phyloP scores from a whole-genome alignment of 1,140 invertebrate species.

The Contarinia nasturtii region DNA sequence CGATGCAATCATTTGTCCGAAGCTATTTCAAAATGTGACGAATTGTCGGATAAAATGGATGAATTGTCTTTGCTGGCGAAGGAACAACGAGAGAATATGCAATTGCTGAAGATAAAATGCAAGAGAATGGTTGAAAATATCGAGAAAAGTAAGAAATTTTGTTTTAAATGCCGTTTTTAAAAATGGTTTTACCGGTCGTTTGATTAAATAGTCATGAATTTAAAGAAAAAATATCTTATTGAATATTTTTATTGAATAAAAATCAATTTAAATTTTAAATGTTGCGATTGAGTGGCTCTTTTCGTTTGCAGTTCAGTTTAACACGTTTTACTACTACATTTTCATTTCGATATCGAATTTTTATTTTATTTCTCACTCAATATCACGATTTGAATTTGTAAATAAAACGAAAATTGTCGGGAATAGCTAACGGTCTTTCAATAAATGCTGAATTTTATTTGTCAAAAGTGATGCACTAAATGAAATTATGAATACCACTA shows the following conservation, averaged over 20 bases:
- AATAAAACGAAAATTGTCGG: not conserved
- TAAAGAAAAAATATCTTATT: too few species aligned
- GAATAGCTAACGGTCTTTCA: constrained; percentile 14
- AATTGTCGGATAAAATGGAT: constrained; percentile 20
- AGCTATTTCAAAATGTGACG: constrained; percentile 24
- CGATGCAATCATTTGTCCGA: constrained; percentile 23
- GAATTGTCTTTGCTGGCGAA: constrained; percentile 18
- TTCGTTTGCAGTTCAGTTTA: too few species aligned
- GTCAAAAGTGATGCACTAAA: constrained; percentile 46
- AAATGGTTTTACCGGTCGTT: too few species aligned
- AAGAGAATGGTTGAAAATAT: constrained; percentile 20
- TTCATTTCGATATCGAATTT: too few species aligned
- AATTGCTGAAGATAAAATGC: constrained; percentile 16
- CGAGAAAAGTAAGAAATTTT: constrained; percentile 7
- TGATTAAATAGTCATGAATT: too few species aligned
- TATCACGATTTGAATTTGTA: too few species aligned
- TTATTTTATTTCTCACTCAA: too few species aligned
- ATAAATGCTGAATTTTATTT: constrained; percentile 54
- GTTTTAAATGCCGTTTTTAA: too few species aligned
- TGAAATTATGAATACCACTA: constrained; percentile 17
- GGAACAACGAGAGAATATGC: constrained; percentile 21
- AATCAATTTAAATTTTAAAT: too few species aligned
- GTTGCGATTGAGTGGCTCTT: too few species aligned
- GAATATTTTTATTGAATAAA: too few species aligned
- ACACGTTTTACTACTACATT: too few species aligned